Conservation (phyloP, 2,113 vertebrate species). For the Strigops habroptila region DNA sequence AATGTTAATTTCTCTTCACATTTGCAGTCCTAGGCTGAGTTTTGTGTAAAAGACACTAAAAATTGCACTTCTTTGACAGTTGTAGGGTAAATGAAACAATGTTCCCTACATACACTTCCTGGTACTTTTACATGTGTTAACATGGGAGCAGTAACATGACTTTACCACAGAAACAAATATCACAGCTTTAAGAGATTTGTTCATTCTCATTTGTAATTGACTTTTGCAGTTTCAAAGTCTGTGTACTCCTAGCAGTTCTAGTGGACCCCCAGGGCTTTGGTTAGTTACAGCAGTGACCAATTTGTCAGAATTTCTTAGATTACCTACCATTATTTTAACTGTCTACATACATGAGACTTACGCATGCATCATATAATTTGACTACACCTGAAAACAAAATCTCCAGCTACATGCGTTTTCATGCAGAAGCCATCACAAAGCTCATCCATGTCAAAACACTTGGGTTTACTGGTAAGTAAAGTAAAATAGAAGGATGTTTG, state of each 20-base stretch:
- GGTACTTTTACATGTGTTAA: not conserved
- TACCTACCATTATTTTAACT: not conserved
- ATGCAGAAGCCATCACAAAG: not conserved
- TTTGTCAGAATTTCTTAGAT: not conserved
- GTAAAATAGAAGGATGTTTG: not conserved
- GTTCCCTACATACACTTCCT: not conserved
- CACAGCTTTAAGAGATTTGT: not conserved
- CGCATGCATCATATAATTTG: not conserved
- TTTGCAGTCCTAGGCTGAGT: not conserved
- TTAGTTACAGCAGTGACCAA: not conserved
- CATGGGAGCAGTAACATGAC: not conserved
- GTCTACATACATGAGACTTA: not conserved
- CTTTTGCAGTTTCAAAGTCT: not conserved
- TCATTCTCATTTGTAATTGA: not conserved
- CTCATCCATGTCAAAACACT: not conserved
- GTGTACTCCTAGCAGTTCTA: not conserved
- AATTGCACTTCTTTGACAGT: not conserved
- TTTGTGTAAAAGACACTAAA: not conserved
- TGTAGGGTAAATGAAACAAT: not conserved
- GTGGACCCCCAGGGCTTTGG: not conserved
- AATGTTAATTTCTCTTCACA: not conserved
- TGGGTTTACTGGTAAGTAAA: not conserved
- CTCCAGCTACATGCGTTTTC: not conserved
- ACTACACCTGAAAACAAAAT: not conserved
- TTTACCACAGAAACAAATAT: not conserved